Evolutionary conservation across 2,888 invertebrate species (phyloP), one percentile per base, ranked within the genome.

Genomic region (Lysandra bellargus): DNA sequence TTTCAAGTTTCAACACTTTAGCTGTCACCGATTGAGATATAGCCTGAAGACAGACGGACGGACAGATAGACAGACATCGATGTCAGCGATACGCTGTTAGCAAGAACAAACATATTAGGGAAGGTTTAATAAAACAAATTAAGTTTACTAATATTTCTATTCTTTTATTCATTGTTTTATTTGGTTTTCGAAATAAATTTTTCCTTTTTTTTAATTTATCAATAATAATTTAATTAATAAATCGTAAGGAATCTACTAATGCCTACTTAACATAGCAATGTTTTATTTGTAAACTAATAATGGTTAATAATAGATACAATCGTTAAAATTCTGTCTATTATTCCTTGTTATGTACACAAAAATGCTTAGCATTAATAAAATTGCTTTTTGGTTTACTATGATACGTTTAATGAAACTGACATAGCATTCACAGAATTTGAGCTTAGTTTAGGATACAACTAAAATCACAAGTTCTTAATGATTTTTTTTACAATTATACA

Each of bases 101-200:
- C 17, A 57, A 57, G 14, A 57, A 17, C 57, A 57, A 57, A 57
- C 57, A 57, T 57, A 57, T 44, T 74, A n/a, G 44, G n/a, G 12
- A 23, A 74, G 40, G 44, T 30, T 17, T 53, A 92, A 90, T 91
- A 86, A 90, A 91, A 91, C 91, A 88, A 88, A 85, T 82, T 79
- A 81, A 81, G 73, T 83, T 87, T 91, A 90, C 93, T 94, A 94
- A 91, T 93, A 91, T 90, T 90, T 91, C 92, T 93, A 93, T 93
- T 91, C 30, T 91, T 91, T 90, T 91, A 89, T 92, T 92, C 91
- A 92, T 92, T 93, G 93, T 93, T 92, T 91, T 76, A 76, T 76
- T 92, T 92, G 92, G 89, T 90, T 92, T 92, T 89, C 87, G 90
- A 92, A 93, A 92, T 91, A 90, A 93, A 90, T 86, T 90, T 88